Base-by-base conservation (phyloP, 1,140 invertebrate species). In the Zeugodacus cucurbitae region DNA sequence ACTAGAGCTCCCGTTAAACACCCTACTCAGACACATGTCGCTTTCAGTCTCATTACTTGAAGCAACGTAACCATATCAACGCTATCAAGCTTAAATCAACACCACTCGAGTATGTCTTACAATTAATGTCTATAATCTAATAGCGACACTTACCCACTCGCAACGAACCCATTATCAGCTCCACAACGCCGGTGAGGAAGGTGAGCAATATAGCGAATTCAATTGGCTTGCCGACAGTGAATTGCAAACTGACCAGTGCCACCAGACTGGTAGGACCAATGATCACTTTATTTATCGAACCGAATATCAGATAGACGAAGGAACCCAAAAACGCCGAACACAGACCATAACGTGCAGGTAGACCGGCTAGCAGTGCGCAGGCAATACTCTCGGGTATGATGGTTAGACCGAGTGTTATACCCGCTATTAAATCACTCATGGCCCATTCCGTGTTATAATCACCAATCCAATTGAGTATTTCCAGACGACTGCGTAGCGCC, bases 181-280 rank as follows among this genome's bases (percentile, higher is more conserved):
- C 96, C 11, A 98, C 94, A 88, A 96, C 94, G 58, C 98, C 98
- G 89, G 95, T 94, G 20, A 97, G 93, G 88, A 98, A 97, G 34
- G 96, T 95, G 1, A 98, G 94, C 6, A 99, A 94, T 67, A 98
- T 94, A 8, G 97, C 96, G 92, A 97, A 98, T 87, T 97, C 96
- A 0, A 96, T 91, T n/a, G 96, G 96, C 90, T 96, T 95, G 5
- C 95, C 95, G 88, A 95, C 95, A 3, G 96, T 97, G 88, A 96
- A 97, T 90, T 97, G 96, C 37, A 96, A 94, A 29, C 96, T 97
- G 85, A 93, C 91, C 57, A 93, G 87, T 0, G 92, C 92, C 88
- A 98, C 97, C 20, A 98, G 94, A 67, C 97, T 97, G 0, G 97
- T 98, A 0, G 97, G 97, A 64, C 97, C 98, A 89, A 98, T 97